These are phyloP conservation scores for Rhabdomys pumilio DNA, from an alignment of 2,797 vertebrate genomes.

Conservation along the genomic window DNA sequence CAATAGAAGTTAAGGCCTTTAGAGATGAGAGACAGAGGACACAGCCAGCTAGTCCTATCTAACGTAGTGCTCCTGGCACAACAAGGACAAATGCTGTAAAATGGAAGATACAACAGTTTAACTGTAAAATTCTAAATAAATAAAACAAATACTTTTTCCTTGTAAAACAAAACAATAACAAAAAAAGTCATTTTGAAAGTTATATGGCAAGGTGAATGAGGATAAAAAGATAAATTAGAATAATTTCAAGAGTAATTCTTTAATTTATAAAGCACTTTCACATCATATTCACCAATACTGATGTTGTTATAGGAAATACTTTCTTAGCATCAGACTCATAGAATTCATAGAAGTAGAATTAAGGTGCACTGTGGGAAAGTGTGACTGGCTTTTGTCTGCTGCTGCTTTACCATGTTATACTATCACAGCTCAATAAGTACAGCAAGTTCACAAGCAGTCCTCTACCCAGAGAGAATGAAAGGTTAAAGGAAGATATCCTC, in stretches of 20 bases:
- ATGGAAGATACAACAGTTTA: background rate
- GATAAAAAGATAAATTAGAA: conserved; percentile 14
- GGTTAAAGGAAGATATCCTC: background rate
- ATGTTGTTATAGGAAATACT: background rate
- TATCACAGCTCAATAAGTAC: background rate
- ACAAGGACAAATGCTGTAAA: conserved; percentile 42
- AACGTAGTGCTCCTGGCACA: conserved; percentile 46
- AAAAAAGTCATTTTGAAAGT: conserved; percentile 48
- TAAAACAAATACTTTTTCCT: background rate
- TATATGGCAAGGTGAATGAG: conserved; percentile 23
- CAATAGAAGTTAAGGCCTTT: conserved; percentile 72
- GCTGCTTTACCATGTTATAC: background rate
- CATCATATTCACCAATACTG: background rate
- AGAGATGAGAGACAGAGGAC: conserved; percentile 14
- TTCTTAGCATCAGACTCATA: background rate
- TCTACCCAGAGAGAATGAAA: background rate
- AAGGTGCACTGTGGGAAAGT: no score
- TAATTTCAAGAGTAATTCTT: conserved; percentile 21
- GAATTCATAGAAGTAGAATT: background rate
- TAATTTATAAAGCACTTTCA: background rate
- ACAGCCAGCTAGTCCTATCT: conserved; percentile 18
- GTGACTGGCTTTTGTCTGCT: background rate
- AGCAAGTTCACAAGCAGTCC: background rate
- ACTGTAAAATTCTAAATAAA: conserved; percentile 34
- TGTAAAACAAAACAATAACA: conserved; percentile 5